These are phyloP conservation scores for Morone chrysops DNA, from an alignment of 2,113 vertebrate species.

Conservation along the genomic window DNA sequence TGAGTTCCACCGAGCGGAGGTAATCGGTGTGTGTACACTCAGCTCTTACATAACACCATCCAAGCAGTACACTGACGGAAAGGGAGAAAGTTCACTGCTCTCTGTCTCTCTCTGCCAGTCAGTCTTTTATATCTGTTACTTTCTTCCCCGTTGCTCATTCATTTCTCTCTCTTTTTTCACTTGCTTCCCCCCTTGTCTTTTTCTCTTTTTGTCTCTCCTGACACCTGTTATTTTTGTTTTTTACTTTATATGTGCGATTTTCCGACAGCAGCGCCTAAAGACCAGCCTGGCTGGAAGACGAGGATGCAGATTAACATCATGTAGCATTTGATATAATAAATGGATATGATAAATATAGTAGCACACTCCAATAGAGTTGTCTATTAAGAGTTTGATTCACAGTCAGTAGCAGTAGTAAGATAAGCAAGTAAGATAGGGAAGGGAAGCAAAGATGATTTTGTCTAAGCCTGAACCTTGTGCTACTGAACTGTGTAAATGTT, in stretches of 20 bases:
- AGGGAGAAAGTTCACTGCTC: constrained; percentile 71
- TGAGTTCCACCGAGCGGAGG: constrained; percentile 67
- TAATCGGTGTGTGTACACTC: constrained; percentile 72
- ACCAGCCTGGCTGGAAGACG: background rate
- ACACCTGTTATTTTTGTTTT: constrained; percentile 36
- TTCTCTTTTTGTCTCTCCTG: background rate
- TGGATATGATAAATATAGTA: background rate
- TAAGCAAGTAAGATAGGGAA: background rate
- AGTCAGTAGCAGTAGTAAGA: background rate
- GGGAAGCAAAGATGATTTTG: background rate
- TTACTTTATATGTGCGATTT: background rate
- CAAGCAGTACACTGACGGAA: constrained; percentile 56
- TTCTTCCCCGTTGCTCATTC: constrained; percentile 64
- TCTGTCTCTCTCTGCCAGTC: constrained; percentile 46
- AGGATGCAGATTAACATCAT: background rate
- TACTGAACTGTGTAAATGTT: constrained; percentile 22
- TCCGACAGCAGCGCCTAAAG: background rate
- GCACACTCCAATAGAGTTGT: too few relatives aligned
- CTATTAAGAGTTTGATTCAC: background rate
- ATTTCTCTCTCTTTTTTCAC: constrained; percentile 58
- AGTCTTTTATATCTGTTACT: constrained; percentile 67
- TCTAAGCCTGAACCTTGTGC: background rate
- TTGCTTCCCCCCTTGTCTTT: constrained; percentile 40
- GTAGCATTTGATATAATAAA: background rate
- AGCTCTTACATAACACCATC: constrained; percentile 76